Conservation (phyloP, 2,113 vertebrate species). For the Colistium nudipinnis region DNA sequence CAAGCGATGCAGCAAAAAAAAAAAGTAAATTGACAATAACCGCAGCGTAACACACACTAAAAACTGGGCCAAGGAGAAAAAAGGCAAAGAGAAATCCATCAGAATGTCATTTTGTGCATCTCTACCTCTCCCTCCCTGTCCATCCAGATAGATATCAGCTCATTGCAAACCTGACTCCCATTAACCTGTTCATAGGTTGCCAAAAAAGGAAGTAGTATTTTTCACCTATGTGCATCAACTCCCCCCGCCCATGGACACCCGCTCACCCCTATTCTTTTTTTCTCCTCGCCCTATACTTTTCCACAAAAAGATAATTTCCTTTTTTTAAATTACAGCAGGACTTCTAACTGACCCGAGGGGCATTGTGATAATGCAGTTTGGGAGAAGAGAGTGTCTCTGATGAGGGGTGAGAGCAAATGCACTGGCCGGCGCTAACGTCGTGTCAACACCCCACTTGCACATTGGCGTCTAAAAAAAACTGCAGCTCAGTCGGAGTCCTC, state of each 20-base stretch:
- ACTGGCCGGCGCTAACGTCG: conserved; percentile 60
- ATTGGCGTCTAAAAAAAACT: conserved; percentile 26
- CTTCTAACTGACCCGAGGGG: conserved; percentile 74
- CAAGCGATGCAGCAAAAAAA: conserved; percentile 52
- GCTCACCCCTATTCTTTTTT: conserved; percentile 1
- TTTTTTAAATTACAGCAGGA: conserved; percentile 80
- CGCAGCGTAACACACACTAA: conserved; percentile 16
- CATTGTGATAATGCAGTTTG: conserved; percentile 76
- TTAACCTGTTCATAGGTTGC: conserved; percentile 70
- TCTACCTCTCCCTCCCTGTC: conserved; percentile 42
- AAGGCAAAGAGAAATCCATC: conserved; percentile 76
- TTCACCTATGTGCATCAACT: conserved; percentile 48
- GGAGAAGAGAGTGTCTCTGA: conserved; percentile 73
- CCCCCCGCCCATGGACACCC: conserved; percentile 27
- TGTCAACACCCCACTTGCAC: conserved; percentile 67
- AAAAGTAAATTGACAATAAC: conserved; percentile 43
- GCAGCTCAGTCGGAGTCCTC: conserved; percentile 21
- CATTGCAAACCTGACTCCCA: conserved; percentile 60
- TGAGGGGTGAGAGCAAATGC: conserved; percentile 65
- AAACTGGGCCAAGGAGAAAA: conserved; percentile 77
- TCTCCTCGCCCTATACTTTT: conserved; percentile 37
- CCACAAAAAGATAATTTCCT: conserved; percentile 83
- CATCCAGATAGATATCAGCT: conserved; percentile 66
- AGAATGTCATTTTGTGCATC: conserved; percentile 73
- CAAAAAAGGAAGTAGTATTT: conserved; percentile 48